Percentiles rank a stretch among this genome's conserved stretches.
phyloP scores from a whole-genome alignment of 2,113 vertebrate genomes.

The Chrysemys picta region DNA sequence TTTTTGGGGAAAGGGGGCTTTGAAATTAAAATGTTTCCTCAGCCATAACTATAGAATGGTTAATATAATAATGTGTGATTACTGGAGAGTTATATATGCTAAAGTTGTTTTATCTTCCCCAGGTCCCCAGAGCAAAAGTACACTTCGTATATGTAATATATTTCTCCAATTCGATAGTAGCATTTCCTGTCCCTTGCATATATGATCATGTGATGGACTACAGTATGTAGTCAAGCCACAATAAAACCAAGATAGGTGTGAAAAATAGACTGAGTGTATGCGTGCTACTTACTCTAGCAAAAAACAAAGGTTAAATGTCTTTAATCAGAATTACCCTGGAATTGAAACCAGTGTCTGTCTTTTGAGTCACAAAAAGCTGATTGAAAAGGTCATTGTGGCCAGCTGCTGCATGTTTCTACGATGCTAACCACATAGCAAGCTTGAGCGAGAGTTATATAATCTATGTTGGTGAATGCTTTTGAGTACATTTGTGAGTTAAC shows the following conservation, averaged over 20 bases:
- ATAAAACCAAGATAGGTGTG: background rate
- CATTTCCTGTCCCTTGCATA: background rate
- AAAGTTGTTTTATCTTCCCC: constrained; percentile 14
- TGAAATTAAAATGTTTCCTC: constrained; percentile 21
- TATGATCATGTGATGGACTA: background rate
- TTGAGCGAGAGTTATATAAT: background rate
- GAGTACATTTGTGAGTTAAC: background rate
- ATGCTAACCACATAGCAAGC: background rate
- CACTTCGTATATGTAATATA: background rate
- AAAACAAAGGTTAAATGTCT: background rate
- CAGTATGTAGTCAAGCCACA: background rate
- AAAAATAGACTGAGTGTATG: background rate
- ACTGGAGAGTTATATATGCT: background rate
- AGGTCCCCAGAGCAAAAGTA: background rate
- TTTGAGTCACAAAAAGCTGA: background rate
- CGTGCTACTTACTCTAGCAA: background rate
- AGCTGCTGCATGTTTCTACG: background rate
- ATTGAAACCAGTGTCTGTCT: background rate
- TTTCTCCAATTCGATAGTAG: background rate
- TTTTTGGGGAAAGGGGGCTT: background rate
- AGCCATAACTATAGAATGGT: background rate
- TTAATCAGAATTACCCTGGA: background rate
- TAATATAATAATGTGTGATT: constrained; percentile 23
- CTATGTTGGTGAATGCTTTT: background rate
- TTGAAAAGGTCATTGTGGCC: background rate